Evolutionary conservation across 2,113 vertebrate genomes (phyloP).

Genomic region (Lucifuga dentata): DNA sequence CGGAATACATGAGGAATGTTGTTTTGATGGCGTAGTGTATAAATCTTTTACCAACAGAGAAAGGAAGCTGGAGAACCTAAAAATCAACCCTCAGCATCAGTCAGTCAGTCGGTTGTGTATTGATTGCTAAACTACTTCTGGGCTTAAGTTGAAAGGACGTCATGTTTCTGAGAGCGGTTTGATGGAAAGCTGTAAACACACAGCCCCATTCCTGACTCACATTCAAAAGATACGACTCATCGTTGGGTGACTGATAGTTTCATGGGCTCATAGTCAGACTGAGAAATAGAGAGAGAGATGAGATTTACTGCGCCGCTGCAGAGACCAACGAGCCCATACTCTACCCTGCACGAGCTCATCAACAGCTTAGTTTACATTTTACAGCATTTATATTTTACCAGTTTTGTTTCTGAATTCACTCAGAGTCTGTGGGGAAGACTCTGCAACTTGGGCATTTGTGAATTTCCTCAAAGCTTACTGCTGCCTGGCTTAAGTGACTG

Average conservation of each 20-base stretch:
- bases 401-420: slow-evolving; percentile 11
- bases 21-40: not conserved
- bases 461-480: slow-evolving; percentile 18
- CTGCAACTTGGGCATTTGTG: no score
- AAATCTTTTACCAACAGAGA: not conserved
- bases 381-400: not conserved
- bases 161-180: not conserved
- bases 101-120: slow-evolving; percentile 4
- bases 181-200: not conserved
- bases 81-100: not conserved
- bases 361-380: not conserved
- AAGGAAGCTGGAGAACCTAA: not conserved
- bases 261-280: not conserved
- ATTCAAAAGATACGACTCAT: slow-evolving; percentile 1
- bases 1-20: not conserved
- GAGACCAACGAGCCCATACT: not conserved
- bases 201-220: not conserved
- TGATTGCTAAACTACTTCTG: not conserved
- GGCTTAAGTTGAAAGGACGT: slow-evolving; percentile 1
- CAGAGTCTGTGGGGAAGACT: slow-evolving; percentile 10
- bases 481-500: not conserved
- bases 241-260: slow-evolving; percentile 12
- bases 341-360: slow-evolving; percentile 4
- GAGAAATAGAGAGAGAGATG: not conserved
- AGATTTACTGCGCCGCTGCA: not conserved